A percentile compares a stretch with the other conserved stretches of the same genome.
phyloP scores from a whole-genome alignment of 2,797 vertebrate species.

The Pseudomugil tenellus region DNA sequence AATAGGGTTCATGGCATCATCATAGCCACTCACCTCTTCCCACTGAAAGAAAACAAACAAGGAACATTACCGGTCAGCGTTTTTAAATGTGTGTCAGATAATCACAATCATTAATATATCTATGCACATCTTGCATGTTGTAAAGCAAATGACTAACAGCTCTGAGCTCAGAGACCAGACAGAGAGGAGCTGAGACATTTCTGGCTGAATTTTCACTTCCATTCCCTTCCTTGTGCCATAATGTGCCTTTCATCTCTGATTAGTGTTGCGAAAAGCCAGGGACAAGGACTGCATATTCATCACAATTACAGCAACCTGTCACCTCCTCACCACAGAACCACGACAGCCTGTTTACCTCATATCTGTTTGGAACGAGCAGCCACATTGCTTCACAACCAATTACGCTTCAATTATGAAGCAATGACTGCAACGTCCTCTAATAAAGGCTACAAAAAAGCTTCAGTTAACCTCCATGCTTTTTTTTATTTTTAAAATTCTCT shows the following conservation, averaged over 20 bases:
- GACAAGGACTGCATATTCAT: slow-evolving; percentile 74
- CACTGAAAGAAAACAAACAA: slow-evolving; percentile 82
- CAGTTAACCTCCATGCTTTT: slow-evolving; percentile 74
- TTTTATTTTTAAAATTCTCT: slow-evolving; percentile 53
- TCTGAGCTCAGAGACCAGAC: slow-evolving; percentile 4
- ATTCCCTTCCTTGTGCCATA: slow-evolving; percentile 37
- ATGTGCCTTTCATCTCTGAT: slow-evolving; percentile 59
- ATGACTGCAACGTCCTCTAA: slow-evolving; percentile 75
- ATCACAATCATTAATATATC: not conserved
- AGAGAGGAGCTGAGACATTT: slow-evolving; percentile 31
- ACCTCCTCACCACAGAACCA: slow-evolving; percentile 61
- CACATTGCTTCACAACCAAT: slow-evolving; percentile 80
- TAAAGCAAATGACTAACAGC: slow-evolving; percentile 9
- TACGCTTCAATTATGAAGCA: slow-evolving; percentile 77
- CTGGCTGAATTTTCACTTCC: slow-evolving; percentile 51
- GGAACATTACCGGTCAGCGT: slow-evolving; percentile 36
- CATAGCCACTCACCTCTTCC: slow-evolving; percentile 98
- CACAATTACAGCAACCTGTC: slow-evolving; percentile 80
- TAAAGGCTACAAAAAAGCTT: slow-evolving; percentile 55
- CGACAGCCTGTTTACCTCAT: slow-evolving; percentile 76
- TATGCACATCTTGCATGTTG: not conserved
- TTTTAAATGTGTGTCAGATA: not conserved
- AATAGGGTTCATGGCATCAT: slow-evolving; percentile 96
- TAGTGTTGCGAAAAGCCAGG: slow-evolving; percentile 62
- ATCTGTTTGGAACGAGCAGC: slow-evolving; percentile 70